Percentiles rank a stretch among this genome's conserved stretches.
phyloP scores from a whole-genome alignment of 1,140 invertebrate genomes.

The Rhopalosiphum padi region DNA sequence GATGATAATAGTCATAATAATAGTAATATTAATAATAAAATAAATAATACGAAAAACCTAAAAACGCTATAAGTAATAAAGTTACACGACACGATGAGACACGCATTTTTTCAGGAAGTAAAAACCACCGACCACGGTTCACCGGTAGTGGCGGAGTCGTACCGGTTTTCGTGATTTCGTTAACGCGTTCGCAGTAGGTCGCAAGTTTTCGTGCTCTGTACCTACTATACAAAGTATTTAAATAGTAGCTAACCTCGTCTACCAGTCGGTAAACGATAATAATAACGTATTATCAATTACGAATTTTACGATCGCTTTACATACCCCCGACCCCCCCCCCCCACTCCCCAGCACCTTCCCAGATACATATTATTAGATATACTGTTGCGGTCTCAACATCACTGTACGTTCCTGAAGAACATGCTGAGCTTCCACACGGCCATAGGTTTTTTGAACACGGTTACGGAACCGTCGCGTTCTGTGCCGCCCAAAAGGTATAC shows the following conservation, averaged over 20 bases:
- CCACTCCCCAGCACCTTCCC: neutral
- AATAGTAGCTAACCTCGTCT: neutral
- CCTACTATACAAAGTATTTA: neutral
- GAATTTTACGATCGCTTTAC: neutral
- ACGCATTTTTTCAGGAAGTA: neutral
- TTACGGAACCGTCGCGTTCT: conserved; percentile 71
- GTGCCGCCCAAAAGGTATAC: conserved; percentile 73
- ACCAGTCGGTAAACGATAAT: neutral
- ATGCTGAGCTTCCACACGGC: conserved; percentile 73
- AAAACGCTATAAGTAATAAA: neutral
- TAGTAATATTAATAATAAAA: neutral
- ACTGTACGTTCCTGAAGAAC: conserved; percentile 60
- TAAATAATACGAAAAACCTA: neutral
- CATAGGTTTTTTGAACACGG: conserved; percentile 72
- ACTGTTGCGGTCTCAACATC: neutral
- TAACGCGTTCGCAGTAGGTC: neutral
- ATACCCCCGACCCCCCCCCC: too few species aligned
- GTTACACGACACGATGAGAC: neutral
- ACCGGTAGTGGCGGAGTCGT: neutral
- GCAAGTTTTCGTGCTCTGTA: neutral
- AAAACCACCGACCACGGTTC: neutral
- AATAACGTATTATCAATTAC: neutral
- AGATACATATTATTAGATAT: neutral
- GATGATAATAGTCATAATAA: neutral
- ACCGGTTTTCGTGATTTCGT: neutral